Evolutionary conservation across 2,113 vertebrate species (phyloP).

Genomic region (Sapajus apella): DNA sequence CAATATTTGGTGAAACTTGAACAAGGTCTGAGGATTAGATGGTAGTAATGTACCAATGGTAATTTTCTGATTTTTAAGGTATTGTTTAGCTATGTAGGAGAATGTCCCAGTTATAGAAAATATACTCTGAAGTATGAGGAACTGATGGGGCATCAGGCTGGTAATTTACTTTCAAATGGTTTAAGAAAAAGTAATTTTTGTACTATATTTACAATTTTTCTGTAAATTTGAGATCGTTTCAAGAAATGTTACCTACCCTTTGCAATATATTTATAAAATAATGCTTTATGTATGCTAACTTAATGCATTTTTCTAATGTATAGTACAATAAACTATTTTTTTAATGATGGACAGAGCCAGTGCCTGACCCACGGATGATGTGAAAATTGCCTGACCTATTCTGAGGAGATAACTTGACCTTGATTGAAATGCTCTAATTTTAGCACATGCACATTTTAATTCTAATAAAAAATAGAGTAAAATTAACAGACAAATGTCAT

Average conservation of each 20-base stretch:
- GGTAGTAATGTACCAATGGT: neutral
- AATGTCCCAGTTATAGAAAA: neutral
- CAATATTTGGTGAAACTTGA: neutral
- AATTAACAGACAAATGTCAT: neutral
- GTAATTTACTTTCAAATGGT: neutral
- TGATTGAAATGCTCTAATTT: conserved; percentile 34
- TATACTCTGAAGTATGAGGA: neutral
- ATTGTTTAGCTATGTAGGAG: neutral
- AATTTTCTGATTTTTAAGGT: neutral
- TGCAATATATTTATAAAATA: neutral
- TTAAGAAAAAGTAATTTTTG: neutral
- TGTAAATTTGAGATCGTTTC: neutral
- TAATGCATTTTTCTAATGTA: conserved; percentile 14
- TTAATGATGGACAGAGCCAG: neutral
- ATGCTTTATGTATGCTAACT: neutral
- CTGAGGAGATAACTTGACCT: neutral
- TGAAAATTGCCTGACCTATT: conserved; percentile 14
- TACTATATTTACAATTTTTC: neutral
- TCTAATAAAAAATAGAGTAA: neutral
- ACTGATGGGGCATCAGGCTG: neutral
- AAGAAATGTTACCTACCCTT: neutral
- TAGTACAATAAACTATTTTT: neutral
- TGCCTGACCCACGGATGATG: neutral
- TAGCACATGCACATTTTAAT: neutral
- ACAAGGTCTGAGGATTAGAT: neutral